These are phyloP conservation scores for Danio albolineatus DNA, from an alignment of 2,797 vertebrate species.

Conservation along the genomic window DNA sequence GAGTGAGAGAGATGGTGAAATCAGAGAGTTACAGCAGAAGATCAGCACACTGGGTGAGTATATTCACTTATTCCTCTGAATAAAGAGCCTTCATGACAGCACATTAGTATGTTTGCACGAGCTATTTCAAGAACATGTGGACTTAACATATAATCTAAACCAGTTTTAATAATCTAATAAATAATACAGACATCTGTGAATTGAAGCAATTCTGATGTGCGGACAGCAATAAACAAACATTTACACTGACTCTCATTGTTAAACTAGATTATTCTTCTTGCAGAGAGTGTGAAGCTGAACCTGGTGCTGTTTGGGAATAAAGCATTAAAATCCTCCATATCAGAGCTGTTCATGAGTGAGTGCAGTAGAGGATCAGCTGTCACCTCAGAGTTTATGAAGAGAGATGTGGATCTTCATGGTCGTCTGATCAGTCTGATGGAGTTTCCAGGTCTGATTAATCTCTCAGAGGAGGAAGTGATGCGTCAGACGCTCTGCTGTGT, in stretches of 20 bases:
- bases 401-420: not conserved
- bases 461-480: constrained; percentile 29
- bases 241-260: too few relatives aligned
- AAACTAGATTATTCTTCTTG: not conserved
- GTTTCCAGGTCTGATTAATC: not conserved
- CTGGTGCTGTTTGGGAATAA: not conserved
- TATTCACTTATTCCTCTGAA: not conserved
- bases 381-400: not conserved
- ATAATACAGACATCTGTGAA: too few relatives aligned
- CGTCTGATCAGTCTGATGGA: not conserved
- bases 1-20: not conserved
- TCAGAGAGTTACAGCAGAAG: not conserved
- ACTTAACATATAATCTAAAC: too few relatives aligned
- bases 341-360: not conserved
- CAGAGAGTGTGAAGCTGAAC: not conserved
- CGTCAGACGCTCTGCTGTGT: not conserved
- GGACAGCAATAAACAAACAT: too few relatives aligned
- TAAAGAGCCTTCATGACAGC: too few relatives aligned
- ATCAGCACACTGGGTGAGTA: not conserved
- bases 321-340: not conserved
- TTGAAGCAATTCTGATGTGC: too few relatives aligned
- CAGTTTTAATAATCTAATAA: too few relatives aligned
- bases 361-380: not conserved
- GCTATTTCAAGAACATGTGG: too few relatives aligned
- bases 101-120: too few relatives aligned